Evolutionary conservation across 2,113 vertebrate species (phyloP), one percentile per base, ranked within the genome.

Genomic region (Mormyrus iriodes): DNA sequence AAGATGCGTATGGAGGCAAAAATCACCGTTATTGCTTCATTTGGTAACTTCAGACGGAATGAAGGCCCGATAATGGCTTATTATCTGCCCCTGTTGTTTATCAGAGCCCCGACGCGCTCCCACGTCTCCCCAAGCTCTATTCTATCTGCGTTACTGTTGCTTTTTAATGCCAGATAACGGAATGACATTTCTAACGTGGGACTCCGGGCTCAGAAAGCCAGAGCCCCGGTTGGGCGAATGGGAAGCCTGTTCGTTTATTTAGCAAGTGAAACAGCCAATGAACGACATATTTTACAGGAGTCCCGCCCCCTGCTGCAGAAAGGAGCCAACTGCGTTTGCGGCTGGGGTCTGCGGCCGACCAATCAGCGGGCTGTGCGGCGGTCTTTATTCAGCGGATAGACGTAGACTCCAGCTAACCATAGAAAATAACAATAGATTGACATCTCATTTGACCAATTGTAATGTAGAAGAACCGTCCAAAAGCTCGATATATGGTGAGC

Each of bases 291-390:
- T 13, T 0, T 0, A 17, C 1, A 4, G 1, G 86, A 86, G 5
- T 53, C 92, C 94, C 92, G 90, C 94, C 95, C 48, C 49, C 53
- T 91, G 90, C 85, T 90, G 90, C 89, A 91, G 85, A 31, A 90
- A 89, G 87, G 89, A 27, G 61, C 89, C 31, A 17, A 88, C 58
- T 84, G 82, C 10, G 12, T 52, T n/a, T 42, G 58, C 76, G 2
- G 79, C 53, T 42, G 19, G 76, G 73, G 21, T 44, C n/a, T 27
- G 3, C 48, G 58, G 21, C 90, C 65, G 73, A 21, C 6, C 94
- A 94, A 93, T 94, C 88, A 91, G 52, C 48, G 82, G 51, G 55
- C 86, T 87, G 91, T 94, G 93, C 94, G 93, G 90, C 93, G 91
- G 24, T 89, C 51, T 83, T 88, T 87, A 53, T 53, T 12, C 12